Evolutionary conservation across 2,113 vertebrate genomes (phyloP).

Genomic region (Ammodytes dubius): DNA sequence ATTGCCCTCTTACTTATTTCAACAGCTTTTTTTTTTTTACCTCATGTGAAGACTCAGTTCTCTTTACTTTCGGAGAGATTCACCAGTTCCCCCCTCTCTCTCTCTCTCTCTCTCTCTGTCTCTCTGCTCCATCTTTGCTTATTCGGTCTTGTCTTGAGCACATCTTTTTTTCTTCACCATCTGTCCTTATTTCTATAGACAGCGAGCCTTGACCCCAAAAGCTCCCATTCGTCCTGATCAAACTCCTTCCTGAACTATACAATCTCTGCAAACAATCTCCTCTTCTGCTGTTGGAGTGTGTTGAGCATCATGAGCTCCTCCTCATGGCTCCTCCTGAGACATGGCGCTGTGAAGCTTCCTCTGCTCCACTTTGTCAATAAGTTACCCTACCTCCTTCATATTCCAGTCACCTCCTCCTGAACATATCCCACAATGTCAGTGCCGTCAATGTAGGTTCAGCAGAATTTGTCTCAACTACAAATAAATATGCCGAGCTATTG

Average conservation of each 20-base stretch:
- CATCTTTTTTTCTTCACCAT: conserved; percentile 1
- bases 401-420: conserved; percentile 33
- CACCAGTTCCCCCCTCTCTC: conserved; percentile 9
- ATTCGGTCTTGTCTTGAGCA: background rate
- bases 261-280: conserved; percentile 40
- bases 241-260: conserved; percentile 30
- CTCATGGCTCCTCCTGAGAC: conserved; percentile 58
- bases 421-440: conserved; percentile 30
- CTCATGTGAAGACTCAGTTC: background rate
- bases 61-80: conserved; percentile 9
- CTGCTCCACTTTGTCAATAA: conserved; percentile 72
- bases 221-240: conserved; percentile 43
- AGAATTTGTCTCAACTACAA: background rate
- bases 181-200: background rate
- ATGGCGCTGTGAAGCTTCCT: conserved; percentile 53
- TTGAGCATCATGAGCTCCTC: conserved; percentile 58
- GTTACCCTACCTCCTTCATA: conserved; percentile 34
- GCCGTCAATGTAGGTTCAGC: background rate
- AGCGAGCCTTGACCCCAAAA: conserved; percentile 8
- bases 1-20: conserved; percentile 22
- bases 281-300: conserved; percentile 25
- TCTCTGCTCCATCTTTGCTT: background rate
- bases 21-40: conserved; percentile 21
- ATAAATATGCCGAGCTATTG: background rate
- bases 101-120: conserved; percentile 10